Base-by-base conservation (phyloP, 2,113 vertebrate genomes). In the Oreocharis arfaki region DNA sequence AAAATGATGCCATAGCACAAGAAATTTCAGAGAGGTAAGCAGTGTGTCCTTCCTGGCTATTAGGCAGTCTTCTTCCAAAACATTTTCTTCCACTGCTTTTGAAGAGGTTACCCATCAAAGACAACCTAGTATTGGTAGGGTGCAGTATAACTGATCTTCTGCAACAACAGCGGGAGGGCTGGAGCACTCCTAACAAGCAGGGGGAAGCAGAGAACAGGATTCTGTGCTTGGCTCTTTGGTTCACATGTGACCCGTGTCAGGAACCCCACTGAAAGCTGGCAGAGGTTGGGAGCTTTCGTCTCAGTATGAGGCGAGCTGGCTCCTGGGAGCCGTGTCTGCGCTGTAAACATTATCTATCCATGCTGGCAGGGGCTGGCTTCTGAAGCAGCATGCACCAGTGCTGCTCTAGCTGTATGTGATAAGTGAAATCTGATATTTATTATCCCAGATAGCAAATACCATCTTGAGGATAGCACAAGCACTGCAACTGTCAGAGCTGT, bases 11-110 rank as follows among this genome's bases (percentile, higher is more conserved):
- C n/a, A 37, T 99, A 63, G 99, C 98, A 39, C 97, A 98, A 93
- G 98, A 98, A 95, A 99, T 99, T 74, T 98, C 99, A 71, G 93
- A 97, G 32, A 99, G 99, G 99, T 99, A 97, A 97, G 93, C 74
- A 82, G 14, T 64, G 18, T 74, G 84, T 93, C 42, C 90, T 94
- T 92, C 69, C 73, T 81, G 68, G 27, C 47, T 84, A 7, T 56
- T 35, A 30, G 32, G 19, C 20, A 35, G 9, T 77, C 47, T 37
- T 88, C 39, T 60, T 86, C 64, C 49, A 65, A 70, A 70, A 19
- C 32, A 4, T 84, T 87, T 90, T 77, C 86, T 79, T 41, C 7
- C 0, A 1, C 49, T 59, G n/a, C 46, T 33, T 87, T 68, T 76
- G 63, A 76, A 70, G 33, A 33, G 17, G 26, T n/a, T 73, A 53